These are phyloP conservation scores for Holothuria glaberrima DNA, from an alignment of 35 echinoderm and acorn worm genomes.

Conservation along the genomic window DNA sequence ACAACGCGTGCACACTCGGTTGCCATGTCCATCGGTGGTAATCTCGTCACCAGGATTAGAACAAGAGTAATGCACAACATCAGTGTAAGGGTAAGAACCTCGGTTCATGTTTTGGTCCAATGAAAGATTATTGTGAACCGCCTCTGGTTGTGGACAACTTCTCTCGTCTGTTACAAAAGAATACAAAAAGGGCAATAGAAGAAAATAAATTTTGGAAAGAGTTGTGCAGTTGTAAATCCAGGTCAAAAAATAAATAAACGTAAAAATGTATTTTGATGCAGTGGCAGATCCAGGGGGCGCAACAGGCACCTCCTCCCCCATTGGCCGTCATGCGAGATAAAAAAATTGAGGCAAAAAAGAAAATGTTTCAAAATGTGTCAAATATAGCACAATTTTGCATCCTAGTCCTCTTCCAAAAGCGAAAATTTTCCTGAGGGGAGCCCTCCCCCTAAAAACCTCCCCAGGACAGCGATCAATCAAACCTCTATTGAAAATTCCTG, in stretches of 20 bases:
- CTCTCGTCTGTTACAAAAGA: slow-evolving; percentile 21
- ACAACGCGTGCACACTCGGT: slow-evolving; percentile 26
- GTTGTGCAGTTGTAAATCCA: too few relatives aligned
- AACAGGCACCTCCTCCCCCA: too few relatives aligned
- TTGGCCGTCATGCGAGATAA: too few relatives aligned
- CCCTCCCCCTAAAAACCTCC: too few relatives aligned
- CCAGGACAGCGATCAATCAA: too few relatives aligned
- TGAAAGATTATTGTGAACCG: slow-evolving; percentile 3
- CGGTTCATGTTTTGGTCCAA: background rate
- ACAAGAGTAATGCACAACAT: background rate
- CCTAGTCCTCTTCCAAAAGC: too few relatives aligned
- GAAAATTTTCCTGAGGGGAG: too few relatives aligned
- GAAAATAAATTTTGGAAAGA: background rate
- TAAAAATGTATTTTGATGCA: background rate
- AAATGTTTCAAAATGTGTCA: too few relatives aligned
- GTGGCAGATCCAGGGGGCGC: background rate
- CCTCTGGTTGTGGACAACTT: background rate
- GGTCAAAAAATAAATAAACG: background rate
- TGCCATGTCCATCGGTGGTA: background rate
- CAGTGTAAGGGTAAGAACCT: background rate
- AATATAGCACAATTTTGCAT: too few relatives aligned
- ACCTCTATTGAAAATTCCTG: too few relatives aligned
- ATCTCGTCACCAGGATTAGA: background rate
- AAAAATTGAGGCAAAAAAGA: too few relatives aligned
- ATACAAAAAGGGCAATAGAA: background rate